These are phyloP conservation scores for Orius insidiosus DNA, from an alignment of 1,140 invertebrate genomes.

Conservation along the genomic window DNA sequence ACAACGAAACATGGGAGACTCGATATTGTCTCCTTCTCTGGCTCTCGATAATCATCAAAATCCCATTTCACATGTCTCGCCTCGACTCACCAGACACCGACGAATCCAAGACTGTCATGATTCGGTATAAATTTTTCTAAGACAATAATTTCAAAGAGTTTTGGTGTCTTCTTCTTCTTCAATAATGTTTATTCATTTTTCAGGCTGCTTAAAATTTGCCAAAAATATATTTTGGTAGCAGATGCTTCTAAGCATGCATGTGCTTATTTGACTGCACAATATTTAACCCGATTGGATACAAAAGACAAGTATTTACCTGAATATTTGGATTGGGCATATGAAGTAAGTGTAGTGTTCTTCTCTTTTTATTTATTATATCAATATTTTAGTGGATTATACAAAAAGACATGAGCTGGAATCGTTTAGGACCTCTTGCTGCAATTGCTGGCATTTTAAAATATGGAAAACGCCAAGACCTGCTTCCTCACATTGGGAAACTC, in stretches of 20 bases:
- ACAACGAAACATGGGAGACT: slow-evolving; percentile 69
- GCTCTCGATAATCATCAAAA: slow-evolving; percentile 90
- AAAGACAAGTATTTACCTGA: slow-evolving; percentile 57
- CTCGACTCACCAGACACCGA: slow-evolving; percentile 42
- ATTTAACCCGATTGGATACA: slow-evolving; percentile 56
- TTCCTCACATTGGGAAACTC: slow-evolving; percentile 54
- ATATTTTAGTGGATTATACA: slow-evolving; percentile 13
- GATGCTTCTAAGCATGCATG: slow-evolving; percentile 35
- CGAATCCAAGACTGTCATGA: slow-evolving; percentile 39
- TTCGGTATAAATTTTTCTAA: slow-evolving; percentile 26
- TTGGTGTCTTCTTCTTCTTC: background rate
- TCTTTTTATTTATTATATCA: slow-evolving; percentile 18
- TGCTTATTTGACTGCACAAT: slow-evolving; percentile 21
- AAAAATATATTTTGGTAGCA: slow-evolving; percentile 53
- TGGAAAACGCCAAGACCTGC: slow-evolving; percentile 77
- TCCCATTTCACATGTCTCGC: slow-evolving; percentile 83
- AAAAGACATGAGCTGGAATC: slow-evolving; percentile 16
- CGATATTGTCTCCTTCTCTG: slow-evolving; percentile 85
- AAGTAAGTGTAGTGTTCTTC: too few species aligned
- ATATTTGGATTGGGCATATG: slow-evolving; percentile 46
- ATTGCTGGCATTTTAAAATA: slow-evolving; percentile 79
- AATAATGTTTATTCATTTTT: slow-evolving; percentile 5
- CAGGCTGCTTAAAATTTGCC: slow-evolving; percentile 37
- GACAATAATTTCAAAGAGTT: background rate
- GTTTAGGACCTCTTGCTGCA: slow-evolving; percentile 51